Evolutionary conservation across 2,888 invertebrate species (phyloP), one percentile per base, ranked within the genome.

Genomic region (Trachelus iudaicus): DNA sequence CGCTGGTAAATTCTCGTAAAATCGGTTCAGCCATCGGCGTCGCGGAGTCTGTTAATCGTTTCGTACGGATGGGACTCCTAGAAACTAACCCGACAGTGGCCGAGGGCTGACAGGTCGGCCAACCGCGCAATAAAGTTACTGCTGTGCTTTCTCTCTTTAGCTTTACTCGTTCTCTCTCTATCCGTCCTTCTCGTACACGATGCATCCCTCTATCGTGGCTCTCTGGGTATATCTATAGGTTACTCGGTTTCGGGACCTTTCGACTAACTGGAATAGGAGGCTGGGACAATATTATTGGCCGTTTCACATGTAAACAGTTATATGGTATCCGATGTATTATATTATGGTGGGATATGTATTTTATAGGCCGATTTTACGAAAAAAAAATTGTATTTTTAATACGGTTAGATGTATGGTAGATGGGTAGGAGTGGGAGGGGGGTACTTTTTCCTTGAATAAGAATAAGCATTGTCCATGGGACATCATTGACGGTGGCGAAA

Each of bases 21-120:
- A 75, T 75, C 73, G 34, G 68, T 40, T 75, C 76, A 3, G 56
- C 56, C 35, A 12, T 6, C 68, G 71, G 34, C 31, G 34, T 34
- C 68, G 37, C 37, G 77, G 69, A 56, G 78, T 68, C 76, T 73
- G 78, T 78, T 78, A 78, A 78, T 78, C 78, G 78, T 75, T 73
- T 78, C 78, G 73, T 76, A 69, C 75, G 76, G 56, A 75, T 2
- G 71, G 31, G 71, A 31, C 6, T 69, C 75, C 74, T 71, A 77
- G 71, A 71, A 71, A 71, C 71, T 71, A 71, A 71, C 71, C 71
- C 71, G 31, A 71, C 68, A 73, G 74, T 30, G 71, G 71, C 33
- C 35, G 73, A 23, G 34, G 71, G 71, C 74, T 69, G 77, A 77
- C 75, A 75, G 75, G 35, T 75, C 71, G 69, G 69, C 71, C 30